phyloP scores from a whole-genome alignment of 2,113 vertebrate genomes.

The Callionymus lyra region DNA sequence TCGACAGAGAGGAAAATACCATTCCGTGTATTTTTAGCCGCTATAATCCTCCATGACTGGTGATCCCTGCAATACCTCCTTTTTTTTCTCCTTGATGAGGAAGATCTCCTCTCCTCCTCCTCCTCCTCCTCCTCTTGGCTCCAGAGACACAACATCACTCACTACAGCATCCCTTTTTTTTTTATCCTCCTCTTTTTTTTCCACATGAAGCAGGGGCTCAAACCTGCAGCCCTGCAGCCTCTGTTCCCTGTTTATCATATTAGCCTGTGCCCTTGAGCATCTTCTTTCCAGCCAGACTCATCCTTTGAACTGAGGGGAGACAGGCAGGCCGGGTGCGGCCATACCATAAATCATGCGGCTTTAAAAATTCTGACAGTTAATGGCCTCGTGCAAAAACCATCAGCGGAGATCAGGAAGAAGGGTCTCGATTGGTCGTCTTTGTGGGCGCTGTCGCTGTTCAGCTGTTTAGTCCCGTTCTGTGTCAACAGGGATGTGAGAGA shows the following conservation, averaged over 20 bases:
- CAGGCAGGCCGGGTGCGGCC: conserved; percentile 19
- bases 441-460: too few species aligned
- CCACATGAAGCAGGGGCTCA: conserved; percentile 7
- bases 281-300: conserved; percentile 33
- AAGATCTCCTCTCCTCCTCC: conserved; percentile 16
- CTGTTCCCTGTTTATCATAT: conserved; percentile 53
- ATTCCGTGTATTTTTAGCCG: conserved; percentile 42
- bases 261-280: conserved; percentile 52
- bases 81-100: conserved; percentile 7
- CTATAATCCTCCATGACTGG: conserved; percentile 45
- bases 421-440: conserved; percentile 10
- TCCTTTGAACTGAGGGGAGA: conserved; percentile 45
- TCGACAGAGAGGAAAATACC: conserved; percentile 36
- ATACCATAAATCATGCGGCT: conserved; percentile 40
- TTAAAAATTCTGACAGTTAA: conserved; percentile 47
- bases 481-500: neutral
- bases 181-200: too few species aligned
- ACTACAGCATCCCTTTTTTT: too few species aligned
- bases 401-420: conserved; percentile 15
- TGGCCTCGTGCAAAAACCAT: conserved; percentile 32
- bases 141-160: conserved; percentile 3
- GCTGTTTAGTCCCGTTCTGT: too few species aligned
- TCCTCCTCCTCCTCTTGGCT: conserved; percentile 4
- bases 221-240: conserved; percentile 16
- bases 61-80: conserved; percentile 28